Percentiles rank a stretch among this genome's conserved stretches.
Evolutionary conservation across 2,797 vertebrate species (phyloP).

Genomic region (Pogoniulus pusillus): DNA sequence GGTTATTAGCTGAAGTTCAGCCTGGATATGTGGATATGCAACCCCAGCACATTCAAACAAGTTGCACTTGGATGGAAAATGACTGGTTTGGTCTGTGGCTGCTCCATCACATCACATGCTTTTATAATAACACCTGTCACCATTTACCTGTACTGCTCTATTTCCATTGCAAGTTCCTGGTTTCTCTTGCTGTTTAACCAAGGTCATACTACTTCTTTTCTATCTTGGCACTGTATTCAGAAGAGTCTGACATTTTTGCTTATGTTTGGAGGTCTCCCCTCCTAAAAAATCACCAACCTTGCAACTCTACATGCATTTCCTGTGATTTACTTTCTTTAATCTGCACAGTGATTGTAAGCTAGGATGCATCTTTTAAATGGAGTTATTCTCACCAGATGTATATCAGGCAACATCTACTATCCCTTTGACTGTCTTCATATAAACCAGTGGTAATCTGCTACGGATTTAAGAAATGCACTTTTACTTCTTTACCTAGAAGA

Average conservation of each 20-base stretch:
- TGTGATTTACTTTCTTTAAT: background rate
- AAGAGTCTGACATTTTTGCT: background rate
- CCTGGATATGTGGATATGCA: background rate
- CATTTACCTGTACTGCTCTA: background rate
- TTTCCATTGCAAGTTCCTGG: background rate
- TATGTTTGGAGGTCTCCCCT: background rate
- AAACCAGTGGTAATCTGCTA: background rate
- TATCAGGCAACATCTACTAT: background rate
- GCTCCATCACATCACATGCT: background rate
- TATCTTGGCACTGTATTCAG: background rate
- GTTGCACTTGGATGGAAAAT: background rate
- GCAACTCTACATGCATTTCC: background rate
- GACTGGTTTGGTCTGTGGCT: background rate
- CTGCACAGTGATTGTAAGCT: background rate
- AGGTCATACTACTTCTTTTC: background rate
- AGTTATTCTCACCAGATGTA: background rate
- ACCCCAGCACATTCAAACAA: background rate
- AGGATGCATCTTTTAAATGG: background rate
- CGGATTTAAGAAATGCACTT: background rate
- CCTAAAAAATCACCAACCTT: background rate
- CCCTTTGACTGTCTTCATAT: background rate
- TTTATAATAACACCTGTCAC: background rate
- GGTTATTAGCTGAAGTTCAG: background rate
- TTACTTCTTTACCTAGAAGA: background rate
- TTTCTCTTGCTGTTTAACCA: background rate